Evolutionary conservation across 2,888 invertebrate genomes (phyloP).

Genomic region (Melanostoma mellinum): DNA sequence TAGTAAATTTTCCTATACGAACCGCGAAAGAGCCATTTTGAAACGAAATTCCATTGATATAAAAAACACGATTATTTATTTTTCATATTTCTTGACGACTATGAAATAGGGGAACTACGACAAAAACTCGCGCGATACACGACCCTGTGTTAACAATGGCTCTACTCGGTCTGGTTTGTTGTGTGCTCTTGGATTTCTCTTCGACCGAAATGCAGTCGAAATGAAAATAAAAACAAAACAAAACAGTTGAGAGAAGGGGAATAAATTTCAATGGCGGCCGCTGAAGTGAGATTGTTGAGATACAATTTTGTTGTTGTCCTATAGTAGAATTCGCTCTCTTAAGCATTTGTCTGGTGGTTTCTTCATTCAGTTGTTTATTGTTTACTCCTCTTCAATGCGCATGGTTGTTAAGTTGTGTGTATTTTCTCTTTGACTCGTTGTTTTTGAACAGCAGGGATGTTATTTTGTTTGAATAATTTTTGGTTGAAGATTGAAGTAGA

Average conservation of each 20-base stretch:
- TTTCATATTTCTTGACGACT: constrained; percentile 4
- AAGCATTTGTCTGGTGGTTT: constrained; percentile 57
- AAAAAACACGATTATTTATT: constrained; percentile 19
- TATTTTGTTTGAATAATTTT: constrained; percentile 39
- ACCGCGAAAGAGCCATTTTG: constrained; percentile 20
- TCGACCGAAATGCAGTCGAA: constrained; percentile 48
- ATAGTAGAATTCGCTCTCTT: constrained; percentile 39
- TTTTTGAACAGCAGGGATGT: constrained; percentile 64
- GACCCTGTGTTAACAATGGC: constrained; percentile 53
- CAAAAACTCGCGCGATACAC: constrained; percentile 45
- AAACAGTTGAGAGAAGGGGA: constrained; percentile 38
- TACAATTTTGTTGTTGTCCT: constrained; percentile 44
- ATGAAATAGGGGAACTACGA: constrained; percentile 21
- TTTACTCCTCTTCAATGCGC: constrained; percentile 54
- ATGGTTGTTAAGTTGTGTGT: constrained; percentile 21
- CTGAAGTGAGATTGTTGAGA: constrained; percentile 19
- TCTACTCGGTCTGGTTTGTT: constrained; percentile 69
- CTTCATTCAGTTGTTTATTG: not conserved
- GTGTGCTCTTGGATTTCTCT: constrained; percentile 66
- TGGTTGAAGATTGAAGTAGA: constrained; percentile 13
- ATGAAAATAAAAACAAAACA: constrained; percentile 31
- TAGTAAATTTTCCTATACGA: constrained; percentile 20
- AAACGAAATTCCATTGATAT: not conserved
- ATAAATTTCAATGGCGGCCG: constrained; percentile 61
- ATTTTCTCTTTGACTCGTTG: not conserved